Evolutionary conservation across 2,797 vertebrate genomes (phyloP), one percentile per base, ranked within the genome.

Genomic region (Molothrus aeneus): DNA sequence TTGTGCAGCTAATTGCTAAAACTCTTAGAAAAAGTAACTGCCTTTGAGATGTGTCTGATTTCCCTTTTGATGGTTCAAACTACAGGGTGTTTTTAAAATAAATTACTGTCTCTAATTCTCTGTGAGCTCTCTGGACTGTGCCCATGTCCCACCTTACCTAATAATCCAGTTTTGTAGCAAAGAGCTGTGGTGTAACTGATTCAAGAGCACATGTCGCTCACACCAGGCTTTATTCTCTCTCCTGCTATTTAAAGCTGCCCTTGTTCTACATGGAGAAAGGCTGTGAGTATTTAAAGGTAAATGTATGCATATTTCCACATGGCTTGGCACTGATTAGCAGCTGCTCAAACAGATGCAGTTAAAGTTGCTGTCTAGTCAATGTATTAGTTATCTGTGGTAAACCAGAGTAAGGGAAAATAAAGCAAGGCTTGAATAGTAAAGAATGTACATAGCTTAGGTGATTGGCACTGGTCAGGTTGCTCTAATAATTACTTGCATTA

Each of bases 181-280:
- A 89, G 84, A 45, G 38, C 85, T 80, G 75, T 90, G 45, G 45
- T 50, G 85, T 77, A 78, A 73, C 90, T 95, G 87, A 91, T 69
- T 90, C 82, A 74, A 43, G 82, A 92, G 90, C 90, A 83, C 77
- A 32, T 83, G 93, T 91, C 13, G 1, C 51, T 95, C 90, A 81
- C 90, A 80, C 82, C 69, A 88, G 88, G 61, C 72, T 93, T 73
- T 90, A 60, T 92, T 95, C 72, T 88, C 45, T 80, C 61, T 85
- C 40, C 85, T 93, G 91, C 95, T 96, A 91, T 95, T 96, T 96
- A 93, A 96, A 95, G 90, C 87, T 95, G 90, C 54, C 94, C 91
- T 71, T 90, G 85, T 93, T 95, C 91, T 84, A 94, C 77, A 69
- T 83, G 80, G 51, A 86, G 90, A 78, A 88, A 75, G 38, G 50